Percentiles rank a stretch among this genome's conserved stretches.
Conservation (phyloP, 1,140 invertebrate species). For the Odontomachus brunneus region DNA sequence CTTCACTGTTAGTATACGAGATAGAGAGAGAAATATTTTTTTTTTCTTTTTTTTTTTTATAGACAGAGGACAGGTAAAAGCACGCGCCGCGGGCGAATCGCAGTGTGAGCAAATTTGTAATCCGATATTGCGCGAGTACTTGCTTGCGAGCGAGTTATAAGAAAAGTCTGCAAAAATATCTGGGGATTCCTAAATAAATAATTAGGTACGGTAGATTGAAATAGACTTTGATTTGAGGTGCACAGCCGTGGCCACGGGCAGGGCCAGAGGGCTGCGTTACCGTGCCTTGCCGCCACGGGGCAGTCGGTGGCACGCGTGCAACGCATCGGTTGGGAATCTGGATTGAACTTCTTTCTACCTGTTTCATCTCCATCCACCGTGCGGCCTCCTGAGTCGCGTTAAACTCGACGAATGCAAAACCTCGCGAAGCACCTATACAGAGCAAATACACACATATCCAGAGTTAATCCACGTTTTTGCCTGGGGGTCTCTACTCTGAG, state of each 20-base stretch:
- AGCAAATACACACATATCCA: slow-evolving; percentile 87
- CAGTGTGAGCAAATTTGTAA: slow-evolving; percentile 53
- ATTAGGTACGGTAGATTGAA: slow-evolving; percentile 83
- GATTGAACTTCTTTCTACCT: slow-evolving; percentile 89
- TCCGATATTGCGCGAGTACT: slow-evolving; percentile 63
- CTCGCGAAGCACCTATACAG: slow-evolving; percentile 93
- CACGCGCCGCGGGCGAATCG: slow-evolving; percentile 63
- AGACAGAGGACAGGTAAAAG: slow-evolving; percentile 66
- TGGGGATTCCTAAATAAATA: slow-evolving; percentile 81
- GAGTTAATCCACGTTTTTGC: slow-evolving; percentile 86
- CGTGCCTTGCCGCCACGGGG: slow-evolving; percentile 85
- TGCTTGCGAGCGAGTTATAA: slow-evolving; percentile 67
- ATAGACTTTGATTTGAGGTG: slow-evolving; percentile 83
- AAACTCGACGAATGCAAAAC: slow-evolving; percentile 99
- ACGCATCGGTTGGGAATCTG: slow-evolving; percentile 83
- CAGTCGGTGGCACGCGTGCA: slow-evolving; percentile 82
- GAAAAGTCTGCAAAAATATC: slow-evolving; percentile 75
- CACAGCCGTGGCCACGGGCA: slow-evolving; percentile 82
- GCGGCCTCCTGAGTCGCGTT: slow-evolving; percentile 94
- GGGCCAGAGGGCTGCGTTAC: slow-evolving; percentile 84
- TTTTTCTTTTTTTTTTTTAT: not conserved
- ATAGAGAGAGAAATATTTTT: no score
- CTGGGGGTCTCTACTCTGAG: slow-evolving; percentile 84
- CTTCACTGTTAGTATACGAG: slow-evolving; percentile 67
- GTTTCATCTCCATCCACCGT: slow-evolving; percentile 96